phyloP scores from a whole-genome alignment of 1,140 invertebrate species.

The Drosophila nigrodunni region DNA sequence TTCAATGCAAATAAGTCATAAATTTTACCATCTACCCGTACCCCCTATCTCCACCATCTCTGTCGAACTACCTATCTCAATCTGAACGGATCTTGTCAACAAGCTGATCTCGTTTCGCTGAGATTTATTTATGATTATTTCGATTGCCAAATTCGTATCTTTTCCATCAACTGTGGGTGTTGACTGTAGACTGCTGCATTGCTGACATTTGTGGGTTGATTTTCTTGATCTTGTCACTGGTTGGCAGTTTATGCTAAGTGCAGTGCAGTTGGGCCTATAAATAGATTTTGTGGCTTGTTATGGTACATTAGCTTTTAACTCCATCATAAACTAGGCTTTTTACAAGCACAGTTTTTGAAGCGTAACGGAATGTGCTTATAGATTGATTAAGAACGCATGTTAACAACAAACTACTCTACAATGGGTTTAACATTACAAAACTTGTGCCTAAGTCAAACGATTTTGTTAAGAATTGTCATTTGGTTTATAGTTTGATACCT shows the following conservation, averaged over 20 bases:
- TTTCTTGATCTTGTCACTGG: slow-evolving; percentile 12
- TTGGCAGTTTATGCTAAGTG: neutral
- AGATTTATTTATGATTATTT: slow-evolving; percentile 54
- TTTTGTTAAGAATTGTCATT: too few species aligned
- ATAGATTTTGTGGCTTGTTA: too few species aligned
- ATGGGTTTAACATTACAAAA: too few species aligned
- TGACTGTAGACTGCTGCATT: neutral
- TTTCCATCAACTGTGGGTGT: slow-evolving; percentile 46
- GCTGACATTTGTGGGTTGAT: slow-evolving; percentile 14
- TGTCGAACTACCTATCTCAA: neutral
- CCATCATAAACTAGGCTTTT: too few species aligned
- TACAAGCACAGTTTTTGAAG: too few species aligned
- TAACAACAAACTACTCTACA: too few species aligned
- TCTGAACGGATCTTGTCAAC: slow-evolving; percentile 58
- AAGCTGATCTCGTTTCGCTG: slow-evolving; percentile 61
- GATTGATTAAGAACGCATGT: too few species aligned
- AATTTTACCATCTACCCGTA: slow-evolving; percentile 70
- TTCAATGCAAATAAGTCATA: slow-evolving; percentile 68
- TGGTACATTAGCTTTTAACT: too few species aligned
- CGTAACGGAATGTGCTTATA: too few species aligned
- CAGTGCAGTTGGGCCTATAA: neutral
- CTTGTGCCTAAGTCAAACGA: too few species aligned
- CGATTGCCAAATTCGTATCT: neutral
- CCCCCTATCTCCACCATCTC: slow-evolving; percentile 38
- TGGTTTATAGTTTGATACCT: too few species aligned